These are phyloP conservation scores for Amphiduros pacificus DNA, from an alignment of 2,888 invertebrate genomes.

Conservation along the genomic window DNA sequence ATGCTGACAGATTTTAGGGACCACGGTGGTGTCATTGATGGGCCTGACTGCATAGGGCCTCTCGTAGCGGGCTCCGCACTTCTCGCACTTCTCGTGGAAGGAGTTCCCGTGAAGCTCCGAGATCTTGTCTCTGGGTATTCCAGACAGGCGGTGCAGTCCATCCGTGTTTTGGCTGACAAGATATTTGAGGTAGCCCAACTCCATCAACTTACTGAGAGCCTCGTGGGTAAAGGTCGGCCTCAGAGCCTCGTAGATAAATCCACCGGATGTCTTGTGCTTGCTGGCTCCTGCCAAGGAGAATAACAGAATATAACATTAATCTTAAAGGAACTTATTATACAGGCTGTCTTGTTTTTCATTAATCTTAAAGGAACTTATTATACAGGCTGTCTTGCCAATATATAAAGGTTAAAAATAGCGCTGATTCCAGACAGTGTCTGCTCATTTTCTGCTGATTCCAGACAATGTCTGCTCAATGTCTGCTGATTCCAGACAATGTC, in stretches of 20 bases:
- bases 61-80: conserved; percentile 38
- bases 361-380: too few relatives aligned
- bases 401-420: too few relatives aligned
- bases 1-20: conserved; percentile 36
- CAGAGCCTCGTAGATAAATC: conserved; percentile 19
- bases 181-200: conserved; percentile 41
- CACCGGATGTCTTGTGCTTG: too few relatives aligned
- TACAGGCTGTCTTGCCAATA: too few relatives aligned
- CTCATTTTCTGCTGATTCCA: too few relatives aligned
- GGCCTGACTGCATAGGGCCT: conserved; percentile 20
- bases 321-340: too few relatives aligned
- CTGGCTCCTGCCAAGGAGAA: too few relatives aligned
- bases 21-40: conserved; percentile 19
- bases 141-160: conserved; percentile 47
- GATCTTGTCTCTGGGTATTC: conserved; percentile 38
- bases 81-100: conserved; percentile 46
- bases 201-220: conserved; percentile 40
- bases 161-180: conserved; percentile 51
- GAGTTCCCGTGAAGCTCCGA: conserved; percentile 51
- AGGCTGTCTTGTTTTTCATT: too few relatives aligned
- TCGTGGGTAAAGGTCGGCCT: conserved; percentile 50
- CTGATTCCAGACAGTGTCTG: too few relatives aligned
- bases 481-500: too few relatives aligned
- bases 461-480: too few relatives aligned
- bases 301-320: too few relatives aligned